phyloP scores from a whole-genome alignment of 2,888 invertebrate species.

The Diachrysia chrysitis region DNA sequence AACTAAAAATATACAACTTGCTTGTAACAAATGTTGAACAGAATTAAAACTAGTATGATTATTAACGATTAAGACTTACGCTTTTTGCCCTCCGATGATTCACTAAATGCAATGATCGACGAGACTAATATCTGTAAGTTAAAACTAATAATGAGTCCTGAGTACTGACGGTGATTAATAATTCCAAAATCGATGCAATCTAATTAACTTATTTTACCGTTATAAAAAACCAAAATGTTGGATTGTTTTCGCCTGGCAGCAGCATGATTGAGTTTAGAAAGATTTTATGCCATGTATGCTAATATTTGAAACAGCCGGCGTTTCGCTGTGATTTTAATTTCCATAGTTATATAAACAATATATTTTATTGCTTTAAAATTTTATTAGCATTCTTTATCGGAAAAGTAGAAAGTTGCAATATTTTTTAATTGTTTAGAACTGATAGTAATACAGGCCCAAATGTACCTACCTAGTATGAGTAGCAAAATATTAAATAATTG shows the following conservation, averaged over 20 bases:
- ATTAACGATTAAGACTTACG: conserved; percentile 58
- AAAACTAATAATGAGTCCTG: conserved; percentile 8
- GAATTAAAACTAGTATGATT: conserved; percentile 16
- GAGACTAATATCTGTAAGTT: conserved; percentile 49
- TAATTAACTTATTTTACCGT: conserved; percentile 61
- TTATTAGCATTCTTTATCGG: conserved; percentile 35
- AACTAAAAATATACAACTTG: conserved; percentile 69
- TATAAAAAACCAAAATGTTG: conserved; percentile 64
- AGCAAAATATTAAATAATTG: background rate
- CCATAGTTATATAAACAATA: conserved; percentile 58
- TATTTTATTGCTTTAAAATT: conserved; percentile 49
- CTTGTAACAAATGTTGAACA: conserved; percentile 24
- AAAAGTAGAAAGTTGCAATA: conserved; percentile 8
- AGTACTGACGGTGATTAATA: background rate
- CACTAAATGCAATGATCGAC: conserved; percentile 52
- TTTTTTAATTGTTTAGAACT: background rate
- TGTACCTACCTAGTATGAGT: too few relatives aligned
- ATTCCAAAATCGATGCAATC: background rate
- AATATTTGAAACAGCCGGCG: conserved; percentile 52
- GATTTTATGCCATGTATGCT: conserved; percentile 42
- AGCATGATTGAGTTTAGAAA: conserved; percentile 65
- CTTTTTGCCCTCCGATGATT: conserved; percentile 60
- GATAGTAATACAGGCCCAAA: background rate
- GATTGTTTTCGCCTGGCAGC: conserved; percentile 58
- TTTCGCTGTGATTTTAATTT: conserved; percentile 77